Conservation (phyloP, 2,888 invertebrate species). For the Nomada ferruginata region DNA sequence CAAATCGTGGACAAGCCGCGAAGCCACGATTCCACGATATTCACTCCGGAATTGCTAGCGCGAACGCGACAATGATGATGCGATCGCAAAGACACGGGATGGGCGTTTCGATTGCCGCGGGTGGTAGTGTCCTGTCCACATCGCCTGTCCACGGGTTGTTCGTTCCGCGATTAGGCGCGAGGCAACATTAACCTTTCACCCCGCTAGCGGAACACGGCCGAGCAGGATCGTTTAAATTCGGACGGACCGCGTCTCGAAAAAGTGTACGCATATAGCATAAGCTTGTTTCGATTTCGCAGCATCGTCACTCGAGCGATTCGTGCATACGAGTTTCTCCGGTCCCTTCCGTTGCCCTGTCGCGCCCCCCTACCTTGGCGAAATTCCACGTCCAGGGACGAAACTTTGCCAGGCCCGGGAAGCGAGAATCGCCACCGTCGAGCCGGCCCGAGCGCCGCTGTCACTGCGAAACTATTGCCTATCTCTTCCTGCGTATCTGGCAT, state of each 20-base stretch:
- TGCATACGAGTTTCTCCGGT: constrained; percentile 25
- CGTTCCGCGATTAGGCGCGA: constrained; percentile 54
- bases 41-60: neutral
- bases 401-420: constrained; percentile 50
- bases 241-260: constrained; percentile 67
- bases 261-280: constrained; percentile 30
- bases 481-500: constrained; percentile 74
- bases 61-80: constrained; percentile 74
- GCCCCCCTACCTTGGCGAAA: constrained; percentile 10
- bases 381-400: constrained; percentile 59
- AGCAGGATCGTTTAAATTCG: neutral
- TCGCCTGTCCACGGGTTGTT: constrained; percentile 26
- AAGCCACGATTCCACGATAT: neutral
- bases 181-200: neutral
- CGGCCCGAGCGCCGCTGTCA: constrained; percentile 38
- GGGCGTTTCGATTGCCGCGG: constrained; percentile 80
- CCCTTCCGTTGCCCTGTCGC: constrained; percentile 18
- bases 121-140: too few species aligned
- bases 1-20: neutral
- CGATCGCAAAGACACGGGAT: constrained; percentile 78
- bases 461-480: constrained; percentile 74
- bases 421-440: constrained; percentile 11
- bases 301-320: constrained; percentile 61
- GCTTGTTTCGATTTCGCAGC: constrained; percentile 65
- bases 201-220: neutral